Evolutionary conservation across 2,888 invertebrate species (phyloP).

Genomic region (Maniola hyperantus): DNA sequence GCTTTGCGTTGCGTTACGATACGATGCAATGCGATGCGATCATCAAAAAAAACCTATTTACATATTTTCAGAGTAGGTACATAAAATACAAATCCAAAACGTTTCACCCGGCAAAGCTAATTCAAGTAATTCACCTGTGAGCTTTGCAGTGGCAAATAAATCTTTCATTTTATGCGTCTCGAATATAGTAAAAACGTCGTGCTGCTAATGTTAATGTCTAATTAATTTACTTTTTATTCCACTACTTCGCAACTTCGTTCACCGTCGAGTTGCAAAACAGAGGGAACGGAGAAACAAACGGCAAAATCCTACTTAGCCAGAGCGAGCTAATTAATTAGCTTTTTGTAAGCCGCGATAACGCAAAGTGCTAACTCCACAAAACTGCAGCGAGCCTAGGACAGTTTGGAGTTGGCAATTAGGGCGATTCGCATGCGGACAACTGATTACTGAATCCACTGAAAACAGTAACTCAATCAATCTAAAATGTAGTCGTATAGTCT

Average conservation of each 20-base stretch:
- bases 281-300: conserved; percentile 10
- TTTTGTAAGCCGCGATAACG: conserved; percentile 39
- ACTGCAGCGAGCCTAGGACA: conserved; percentile 40
- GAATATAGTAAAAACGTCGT: background rate
- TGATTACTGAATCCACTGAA: conserved; percentile 16
- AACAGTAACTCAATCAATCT: background rate
- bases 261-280: conserved; percentile 8
- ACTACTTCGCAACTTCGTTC: conserved; percentile 4
- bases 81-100: conserved; percentile 6
- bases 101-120: background rate
- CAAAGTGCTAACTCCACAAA: conserved; percentile 43
- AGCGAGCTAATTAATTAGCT: conserved; percentile 37
- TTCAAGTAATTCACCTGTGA: conserved; percentile 11
- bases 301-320: conserved; percentile 34
- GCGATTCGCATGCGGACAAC: conserved; percentile 35
- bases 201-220: background rate
- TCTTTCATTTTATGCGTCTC: no score
- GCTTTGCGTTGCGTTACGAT: no score
- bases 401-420: conserved; percentile 40
- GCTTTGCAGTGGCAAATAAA: no score
- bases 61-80: no score
- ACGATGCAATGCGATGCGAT: no score
- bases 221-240: conserved; percentile 10
- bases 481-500: background rate
- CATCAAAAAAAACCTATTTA: no score